A percentile compares a stretch with the other conserved stretches of the same genome.
These are phyloP conservation scores for Drosophila glabriapex DNA, from an alignment of 2,888 invertebrate genomes.

Conservation along the genomic window DNA sequence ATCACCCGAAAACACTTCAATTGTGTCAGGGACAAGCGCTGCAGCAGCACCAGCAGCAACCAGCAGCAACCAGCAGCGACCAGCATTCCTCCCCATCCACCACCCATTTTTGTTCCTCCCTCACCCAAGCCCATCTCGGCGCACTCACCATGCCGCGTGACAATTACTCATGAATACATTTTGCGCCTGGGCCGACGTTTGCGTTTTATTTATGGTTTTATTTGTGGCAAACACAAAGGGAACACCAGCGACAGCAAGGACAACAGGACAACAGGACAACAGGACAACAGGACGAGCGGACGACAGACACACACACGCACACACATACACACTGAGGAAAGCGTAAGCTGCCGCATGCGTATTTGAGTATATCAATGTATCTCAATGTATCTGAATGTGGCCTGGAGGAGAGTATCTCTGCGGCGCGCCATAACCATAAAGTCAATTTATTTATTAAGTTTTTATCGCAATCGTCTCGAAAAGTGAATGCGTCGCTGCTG, in stretches of 20 bases:
- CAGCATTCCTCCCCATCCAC: neutral
- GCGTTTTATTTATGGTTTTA: constrained; percentile 81
- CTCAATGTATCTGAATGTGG: constrained; percentile 46
- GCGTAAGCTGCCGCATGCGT: constrained; percentile 41
- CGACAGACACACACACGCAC: constrained; percentile 2
- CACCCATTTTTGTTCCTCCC: neutral
- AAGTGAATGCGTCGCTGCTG: constrained; percentile 24
- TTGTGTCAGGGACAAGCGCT: constrained; percentile 30
- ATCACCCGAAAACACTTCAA: constrained; percentile 45
- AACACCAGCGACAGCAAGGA: constrained; percentile 18
- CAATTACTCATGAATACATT: constrained; percentile 82
- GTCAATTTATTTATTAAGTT: constrained; percentile 80
- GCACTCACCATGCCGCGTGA: constrained; percentile 60
- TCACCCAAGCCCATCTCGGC: neutral
- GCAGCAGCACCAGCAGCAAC: constrained; percentile 14
- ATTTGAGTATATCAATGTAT: constrained; percentile 43
- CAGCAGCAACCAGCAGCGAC: constrained; percentile 18
- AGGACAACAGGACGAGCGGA: constrained; percentile 10
- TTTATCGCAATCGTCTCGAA: constrained; percentile 77
- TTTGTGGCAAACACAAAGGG: constrained; percentile 79
- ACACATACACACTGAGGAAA: constrained; percentile 18
- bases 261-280: constrained; percentile 10
- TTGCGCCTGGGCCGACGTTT: constrained; percentile 78
- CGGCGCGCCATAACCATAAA: constrained; percentile 77
- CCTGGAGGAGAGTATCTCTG: constrained; percentile 26